Conservation (phyloP, 2,888 invertebrate species). For the Nephrotoma guestfalica region DNA sequence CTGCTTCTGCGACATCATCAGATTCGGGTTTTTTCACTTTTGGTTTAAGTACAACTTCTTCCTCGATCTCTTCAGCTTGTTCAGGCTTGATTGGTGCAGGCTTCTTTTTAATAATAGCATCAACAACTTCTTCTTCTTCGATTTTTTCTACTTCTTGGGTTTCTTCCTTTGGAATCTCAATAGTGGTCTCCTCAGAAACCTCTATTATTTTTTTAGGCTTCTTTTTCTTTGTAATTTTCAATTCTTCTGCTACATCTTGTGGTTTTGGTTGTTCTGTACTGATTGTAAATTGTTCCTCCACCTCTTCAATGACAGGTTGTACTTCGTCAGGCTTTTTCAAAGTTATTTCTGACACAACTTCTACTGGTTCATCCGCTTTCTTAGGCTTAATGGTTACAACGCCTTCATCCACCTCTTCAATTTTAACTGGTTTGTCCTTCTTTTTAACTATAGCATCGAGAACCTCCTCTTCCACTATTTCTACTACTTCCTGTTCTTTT, state of each 20-base stretch:
- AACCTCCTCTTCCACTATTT: neutral
- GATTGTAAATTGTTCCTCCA: neutral
- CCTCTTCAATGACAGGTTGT: neutral
- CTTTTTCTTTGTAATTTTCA: neutral
- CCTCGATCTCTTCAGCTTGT: slow-evolving; percentile 4
- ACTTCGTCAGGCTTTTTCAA: neutral
- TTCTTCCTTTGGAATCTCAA: neutral
- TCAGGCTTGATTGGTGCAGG: slow-evolving; percentile 7
- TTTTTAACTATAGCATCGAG: neutral
- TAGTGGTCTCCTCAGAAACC: slow-evolving; percentile 10
- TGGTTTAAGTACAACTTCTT: slow-evolving; percentile 12
- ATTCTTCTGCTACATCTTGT: neutral
- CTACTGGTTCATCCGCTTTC: slow-evolving; percentile 13
- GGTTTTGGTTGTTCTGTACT: neutral
- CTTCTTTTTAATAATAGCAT: slow-evolving; percentile 5
- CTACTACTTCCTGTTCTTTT: neutral
- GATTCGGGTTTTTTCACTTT: slow-evolving; percentile 11
- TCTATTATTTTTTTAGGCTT: slow-evolving; percentile 9
- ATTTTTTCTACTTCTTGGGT: neutral
- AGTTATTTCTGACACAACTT: neutral
- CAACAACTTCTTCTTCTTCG: neutral
- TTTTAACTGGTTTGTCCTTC: slow-evolving; percentile 12
- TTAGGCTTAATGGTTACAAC: slow-evolving; percentile 16
- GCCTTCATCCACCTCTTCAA: slow-evolving; percentile 18
- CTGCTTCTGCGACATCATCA: slow-evolving; percentile 21